phyloP scores from a whole-genome alignment of 2,113 vertebrate genomes.

The Notechis scutatus region DNA sequence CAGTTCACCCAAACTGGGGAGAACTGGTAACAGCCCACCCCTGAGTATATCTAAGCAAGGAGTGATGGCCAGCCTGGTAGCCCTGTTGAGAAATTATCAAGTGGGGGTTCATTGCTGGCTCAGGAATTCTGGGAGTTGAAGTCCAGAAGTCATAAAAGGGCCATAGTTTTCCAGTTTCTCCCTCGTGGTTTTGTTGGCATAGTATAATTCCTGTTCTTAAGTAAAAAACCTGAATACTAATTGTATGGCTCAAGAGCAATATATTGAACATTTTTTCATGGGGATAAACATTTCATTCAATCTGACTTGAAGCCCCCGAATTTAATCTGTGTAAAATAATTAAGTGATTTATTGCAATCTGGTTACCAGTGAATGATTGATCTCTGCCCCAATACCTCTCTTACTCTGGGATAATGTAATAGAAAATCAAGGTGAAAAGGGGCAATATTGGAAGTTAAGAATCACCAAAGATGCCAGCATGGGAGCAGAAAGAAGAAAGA shows the following conservation, averaged over 20 bases:
- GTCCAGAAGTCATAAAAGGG: background rate
- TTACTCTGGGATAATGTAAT: background rate
- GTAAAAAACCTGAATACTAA: background rate
- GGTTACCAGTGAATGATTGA: background rate
- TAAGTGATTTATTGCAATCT: background rate
- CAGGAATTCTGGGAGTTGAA: background rate
- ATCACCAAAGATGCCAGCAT: background rate
- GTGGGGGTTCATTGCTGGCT: background rate
- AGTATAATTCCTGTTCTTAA: background rate
- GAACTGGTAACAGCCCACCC: too few species aligned
- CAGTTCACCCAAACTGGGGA: too few species aligned
- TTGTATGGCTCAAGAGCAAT: background rate
- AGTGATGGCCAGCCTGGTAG: background rate
- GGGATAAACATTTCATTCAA: background rate
- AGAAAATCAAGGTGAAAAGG: background rate
- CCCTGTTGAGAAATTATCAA: background rate
- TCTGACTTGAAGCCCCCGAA: background rate
- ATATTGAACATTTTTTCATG: background rate
- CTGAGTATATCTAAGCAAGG: background rate
- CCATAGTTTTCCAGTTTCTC: background rate
- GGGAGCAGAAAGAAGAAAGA: background rate
- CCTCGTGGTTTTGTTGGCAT: background rate
- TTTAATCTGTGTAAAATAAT: background rate
- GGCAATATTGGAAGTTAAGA: background rate
- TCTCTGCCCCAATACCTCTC: background rate